phyloP scores from a whole-genome alignment of 2,888 invertebrate species.

The Melanophora roralis region DNA sequence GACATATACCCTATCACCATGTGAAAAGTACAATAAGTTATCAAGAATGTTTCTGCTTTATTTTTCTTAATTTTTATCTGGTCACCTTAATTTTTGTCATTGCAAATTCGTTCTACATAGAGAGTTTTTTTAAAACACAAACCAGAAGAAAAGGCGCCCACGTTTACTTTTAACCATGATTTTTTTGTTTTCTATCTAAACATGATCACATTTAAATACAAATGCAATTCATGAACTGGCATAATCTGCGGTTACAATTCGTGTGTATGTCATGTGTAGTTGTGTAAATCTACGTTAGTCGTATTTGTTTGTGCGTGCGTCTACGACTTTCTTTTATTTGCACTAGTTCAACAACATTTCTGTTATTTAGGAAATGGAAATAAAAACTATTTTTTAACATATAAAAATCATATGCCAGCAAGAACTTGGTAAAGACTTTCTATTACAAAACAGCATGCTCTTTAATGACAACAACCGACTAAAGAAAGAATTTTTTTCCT shows the following conservation, averaged over 20 bases:
- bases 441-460: too few species aligned
- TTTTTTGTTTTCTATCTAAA: conserved; percentile 52
- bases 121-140: conserved; percentile 9
- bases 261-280: not conserved
- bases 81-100: conserved; percentile 41
- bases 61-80: not conserved
- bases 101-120: conserved; percentile 11
- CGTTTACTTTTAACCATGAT: conserved; percentile 54
- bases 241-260: not conserved
- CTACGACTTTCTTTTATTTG: conserved; percentile 13
- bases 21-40: too few species aligned
- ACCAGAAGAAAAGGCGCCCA: conserved; percentile 44
- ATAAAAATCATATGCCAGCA: too few species aligned
- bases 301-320: not conserved
- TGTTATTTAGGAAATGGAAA: conserved; percentile 52
- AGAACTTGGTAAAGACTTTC: too few species aligned
- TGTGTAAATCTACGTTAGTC: not conserved
- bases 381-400: conserved; percentile 25
- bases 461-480: too few species aligned
- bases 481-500: too few species aligned
- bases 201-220: conserved; percentile 50
- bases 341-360: conserved; percentile 60
- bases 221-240: conserved; percentile 34
- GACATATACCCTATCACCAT: too few species aligned
- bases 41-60: too few species aligned